Base-by-base conservation (phyloP, 2,888 invertebrate genomes). In the Callosobruchus maculatus region DNA sequence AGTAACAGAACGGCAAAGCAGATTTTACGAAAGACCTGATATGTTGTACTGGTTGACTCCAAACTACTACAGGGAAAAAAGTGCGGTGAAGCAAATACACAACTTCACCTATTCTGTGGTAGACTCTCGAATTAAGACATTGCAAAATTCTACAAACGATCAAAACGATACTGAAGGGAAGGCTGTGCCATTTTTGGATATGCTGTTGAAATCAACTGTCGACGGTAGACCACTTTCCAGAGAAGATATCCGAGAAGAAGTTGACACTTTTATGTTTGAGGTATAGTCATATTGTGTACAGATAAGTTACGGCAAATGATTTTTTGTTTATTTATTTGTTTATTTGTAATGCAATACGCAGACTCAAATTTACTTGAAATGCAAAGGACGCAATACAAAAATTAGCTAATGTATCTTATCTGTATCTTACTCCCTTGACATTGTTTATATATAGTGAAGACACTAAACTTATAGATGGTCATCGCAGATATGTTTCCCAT, bases 241-340 rank as follows among this genome's bases (percentile, higher is more conserved):
- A 77, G 83, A 90, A 49, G 90, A 90, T 76, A 89, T 94, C 69
- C 88, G 91, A 73, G 92, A 93, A 83, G 92, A 93, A 87, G 92
- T 93, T 0, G 92, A 93, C 78, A 93, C 93, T 0, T 93, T 93
- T 79, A 91, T 93, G 91, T 93, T 93, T 84, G 93, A 91, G 84
- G 92, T 92, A 21, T 26, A 26, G 3, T 26, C 26, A 26, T n/a
- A n/a, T n/a, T n/a, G n/a, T n/a, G n/a, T n/a, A n/a, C n/a, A n/a
- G n/a, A n/a, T n/a, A n/a, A n/a, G n/a, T n/a, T n/a, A n/a, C n/a
- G n/a, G n/a, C n/a, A n/a, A n/a, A n/a, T n/a, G n/a, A n/a, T n/a
- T n/a, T n/a, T n/a, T n/a, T n/a, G n/a, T n/a, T n/a, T n/a, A n/a
- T n/a, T n/a, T n/a, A n/a, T n/a, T n/a, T n/a, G n/a, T n/a, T n/a